Evolutionary conservation across 2,888 invertebrate species (phyloP).

Genomic region (Fabriciana adippe): DNA sequence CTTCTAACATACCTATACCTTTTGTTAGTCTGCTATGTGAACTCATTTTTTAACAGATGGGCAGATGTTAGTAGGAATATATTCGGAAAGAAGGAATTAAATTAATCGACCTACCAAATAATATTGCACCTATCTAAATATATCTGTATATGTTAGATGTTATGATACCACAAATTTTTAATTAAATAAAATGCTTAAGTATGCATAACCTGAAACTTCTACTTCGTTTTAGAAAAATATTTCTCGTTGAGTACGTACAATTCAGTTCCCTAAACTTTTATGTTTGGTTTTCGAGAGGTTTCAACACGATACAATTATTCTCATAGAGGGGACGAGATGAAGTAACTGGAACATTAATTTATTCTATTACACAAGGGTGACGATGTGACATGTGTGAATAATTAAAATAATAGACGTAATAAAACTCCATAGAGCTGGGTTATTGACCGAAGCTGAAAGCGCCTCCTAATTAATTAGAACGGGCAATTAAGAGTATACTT

Average conservation of each 20-base stretch:
- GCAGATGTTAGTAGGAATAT: too few species aligned
- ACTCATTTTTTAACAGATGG: too few species aligned
- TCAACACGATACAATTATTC: constrained; percentile 6
- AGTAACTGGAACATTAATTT: constrained; percentile 28
- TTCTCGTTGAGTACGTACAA: neutral
- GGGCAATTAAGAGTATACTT: constrained; percentile 9
- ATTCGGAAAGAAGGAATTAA: too few species aligned
- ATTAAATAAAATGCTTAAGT: too few species aligned
- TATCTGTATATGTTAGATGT: too few species aligned
- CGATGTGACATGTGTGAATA: constrained; percentile 40
- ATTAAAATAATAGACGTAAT: constrained; percentile 39
- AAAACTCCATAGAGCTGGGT: constrained; percentile 30
- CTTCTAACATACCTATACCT: too few species aligned
- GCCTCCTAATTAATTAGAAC: constrained; percentile 30
- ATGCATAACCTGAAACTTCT: too few species aligned
- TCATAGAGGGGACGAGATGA: constrained; percentile 24
- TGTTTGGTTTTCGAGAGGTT: constrained; percentile 11
- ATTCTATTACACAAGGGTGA: constrained; percentile 33
- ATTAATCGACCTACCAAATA: too few species aligned
- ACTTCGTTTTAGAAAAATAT: neutral
- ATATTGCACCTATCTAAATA: too few species aligned
- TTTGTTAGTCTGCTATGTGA: too few species aligned
- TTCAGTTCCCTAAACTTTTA: neutral
- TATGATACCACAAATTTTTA: too few species aligned
- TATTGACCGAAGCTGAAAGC: constrained; percentile 27